Evolutionary conservation across 2,888 invertebrate genomes (phyloP).

Genomic region (Philopedon plagiatum): DNA sequence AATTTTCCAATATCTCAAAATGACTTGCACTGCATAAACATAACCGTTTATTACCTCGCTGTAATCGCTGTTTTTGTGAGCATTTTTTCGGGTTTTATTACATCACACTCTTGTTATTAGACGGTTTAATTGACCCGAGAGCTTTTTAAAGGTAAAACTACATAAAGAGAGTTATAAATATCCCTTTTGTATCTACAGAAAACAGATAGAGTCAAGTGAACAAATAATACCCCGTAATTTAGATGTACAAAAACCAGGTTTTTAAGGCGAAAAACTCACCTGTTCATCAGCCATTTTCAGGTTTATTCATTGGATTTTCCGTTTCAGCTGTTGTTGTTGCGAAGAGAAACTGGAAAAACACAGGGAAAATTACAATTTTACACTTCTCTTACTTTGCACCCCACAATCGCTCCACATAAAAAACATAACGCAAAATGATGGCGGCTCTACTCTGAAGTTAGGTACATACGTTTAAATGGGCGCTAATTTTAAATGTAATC

Average conservation of each 20-base stretch:
- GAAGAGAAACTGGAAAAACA: slow-evolving; percentile 20
- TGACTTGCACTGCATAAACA: slow-evolving; percentile 43
- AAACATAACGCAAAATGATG: slow-evolving; percentile 50
- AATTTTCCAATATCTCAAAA: slow-evolving; percentile 9
- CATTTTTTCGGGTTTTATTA: slow-evolving; percentile 1
- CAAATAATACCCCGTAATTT: slow-evolving; percentile 1
- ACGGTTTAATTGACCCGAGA: not conserved
- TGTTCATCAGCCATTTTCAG: slow-evolving; percentile 51
- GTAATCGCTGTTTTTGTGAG: not conserved
- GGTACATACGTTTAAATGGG: not conserved
- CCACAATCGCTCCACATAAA: slow-evolving; percentile 33
- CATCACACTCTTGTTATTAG: not conserved
- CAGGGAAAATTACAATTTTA: slow-evolving; percentile 26
- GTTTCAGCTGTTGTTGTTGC: slow-evolving; percentile 1
- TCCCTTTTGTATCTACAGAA: not conserved
- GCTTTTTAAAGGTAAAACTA: not conserved
- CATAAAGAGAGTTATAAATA: slow-evolving; percentile 9
- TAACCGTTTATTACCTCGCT: slow-evolving; percentile 43
- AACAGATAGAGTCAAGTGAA: slow-evolving; percentile 9
- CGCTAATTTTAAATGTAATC: slow-evolving; percentile 19
- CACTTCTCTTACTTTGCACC: slow-evolving; percentile 39
- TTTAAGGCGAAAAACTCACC: slow-evolving; percentile 27
- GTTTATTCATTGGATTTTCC: slow-evolving; percentile 46
- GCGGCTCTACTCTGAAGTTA: slow-evolving; percentile 40
- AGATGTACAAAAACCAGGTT: slow-evolving; percentile 13